Evolutionary conservation across 1,140 invertebrate species (phyloP), one percentile per base, ranked within the genome.

Genomic region (Ruditapes philippinarum): DNA sequence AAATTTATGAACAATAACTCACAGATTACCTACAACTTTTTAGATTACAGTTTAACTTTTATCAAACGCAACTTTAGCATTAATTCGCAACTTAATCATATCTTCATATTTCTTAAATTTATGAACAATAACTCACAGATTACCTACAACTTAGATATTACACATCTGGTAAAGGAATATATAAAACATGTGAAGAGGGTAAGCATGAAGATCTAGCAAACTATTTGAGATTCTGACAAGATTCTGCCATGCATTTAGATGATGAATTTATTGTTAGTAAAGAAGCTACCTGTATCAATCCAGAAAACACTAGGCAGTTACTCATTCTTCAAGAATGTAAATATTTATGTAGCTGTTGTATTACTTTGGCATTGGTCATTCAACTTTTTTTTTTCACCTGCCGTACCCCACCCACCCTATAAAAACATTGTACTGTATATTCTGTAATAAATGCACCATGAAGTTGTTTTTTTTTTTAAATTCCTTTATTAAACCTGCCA

Each of bases 311-410:
- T 17, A 19, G 1, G 5, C 33, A 3, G 38, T 70, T 70, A 70
- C 65, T 70, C 65, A 70, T 12, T 28, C 33, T 17, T 36, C 19
- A 38, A 70, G 65, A 70, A 70, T 70, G 65, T 70, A 70, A 70
- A 70, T 70, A 70, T 70, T 70, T 70, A 70, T 70, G 9, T 31
- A 70, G 65, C 36, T 70, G 33, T 33, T 70, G 36, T 38, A 38
- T 70, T 17, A 5, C 4, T 14, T 31, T 17, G 4, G 38, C 33
- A 70, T 25, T 38, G 65, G 65, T 70, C 36, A 70, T 70, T 70
- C 65, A 70, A 70, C 65, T 70, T 28, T 38, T n/a, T n/a, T n/a
- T n/a, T n/a, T n/a, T n/a, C n/a, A n/a, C n/a, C n/a, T n/a, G n/a
- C n/a, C n/a, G n/a, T n/a, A n/a, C n/a, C n/a, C 42, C 42, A 5